Evolutionary conservation across 92 coral and sea anemone species (phyloP), one percentile per base, ranked within the genome.

Genomic region (Montipora capitata): DNA sequence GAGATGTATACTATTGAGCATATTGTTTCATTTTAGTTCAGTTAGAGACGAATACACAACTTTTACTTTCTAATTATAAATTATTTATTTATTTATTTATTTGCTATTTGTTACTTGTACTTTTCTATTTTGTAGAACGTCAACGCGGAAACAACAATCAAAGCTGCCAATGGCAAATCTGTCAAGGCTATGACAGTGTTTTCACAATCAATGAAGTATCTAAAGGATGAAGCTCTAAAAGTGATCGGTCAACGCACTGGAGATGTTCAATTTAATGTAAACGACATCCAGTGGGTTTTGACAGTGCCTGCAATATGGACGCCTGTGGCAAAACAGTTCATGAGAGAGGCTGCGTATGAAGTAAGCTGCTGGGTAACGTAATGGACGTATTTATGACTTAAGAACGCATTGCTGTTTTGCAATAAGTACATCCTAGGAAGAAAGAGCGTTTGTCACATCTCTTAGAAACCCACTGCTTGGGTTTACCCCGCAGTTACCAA

Each of bases 221-320:
- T 91, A 16, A 81, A 81, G 54, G 85, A 91, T 15, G 85, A 75
- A 12, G 94, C 82, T 0, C 41, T 91, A 3, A 83, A 91, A 39
- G 70, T 85, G 2, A 91, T 91, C 68, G 44, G 91, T 9, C 82
- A 88, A 2, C 73, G 74, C 54, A 76, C 89, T 18, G 85, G 81
- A 27, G 91, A 86, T 67, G 70, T 65, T 0, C 5, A 67, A 10
- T 85, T 35, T 20, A 85, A 72, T 1, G 77, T 18, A 2, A 45
- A 54, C 49, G 94, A 91, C 57, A 68, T 91, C 64, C 85, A 68
- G 58, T 91, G 94, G 94, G 94, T 91, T 42, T 51, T 91, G 16
- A 91, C 94, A 16, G 94, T 91, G 1, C 94, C 94, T 1, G 94
- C 94, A 16, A 91, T 91, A 20, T 91, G 94, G 91, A 86, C 83